phyloP scores from a whole-genome alignment of 2,888 invertebrate species.

The Siphonodentalium dalli region DNA sequence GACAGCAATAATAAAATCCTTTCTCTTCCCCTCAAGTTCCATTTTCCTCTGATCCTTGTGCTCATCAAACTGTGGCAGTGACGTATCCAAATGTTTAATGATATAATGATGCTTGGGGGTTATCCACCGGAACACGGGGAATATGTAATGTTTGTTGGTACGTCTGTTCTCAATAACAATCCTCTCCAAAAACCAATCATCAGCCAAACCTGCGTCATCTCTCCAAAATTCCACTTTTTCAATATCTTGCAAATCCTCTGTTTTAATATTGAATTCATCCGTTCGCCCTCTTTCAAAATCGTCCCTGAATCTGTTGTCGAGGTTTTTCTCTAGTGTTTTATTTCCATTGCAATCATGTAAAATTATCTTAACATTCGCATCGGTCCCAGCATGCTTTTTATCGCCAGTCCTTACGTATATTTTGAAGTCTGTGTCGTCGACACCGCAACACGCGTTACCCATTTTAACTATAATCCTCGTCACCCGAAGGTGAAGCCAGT shows the following conservation, averaged over 20 bases:
- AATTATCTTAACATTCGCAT: slow-evolving; percentile 63
- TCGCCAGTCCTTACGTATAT: slow-evolving; percentile 66
- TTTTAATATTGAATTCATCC: slow-evolving; percentile 52
- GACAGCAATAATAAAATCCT: slow-evolving; percentile 42
- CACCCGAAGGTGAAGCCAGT: no score
- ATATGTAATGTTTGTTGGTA: slow-evolving; percentile 44
- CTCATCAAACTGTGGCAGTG: slow-evolving; percentile 64
- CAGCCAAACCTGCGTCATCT: slow-evolving; percentile 57
- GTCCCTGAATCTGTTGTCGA: slow-evolving; percentile 58
- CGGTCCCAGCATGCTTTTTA: slow-evolving; percentile 62
- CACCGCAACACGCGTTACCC: no score
- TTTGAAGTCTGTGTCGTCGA: slow-evolving; percentile 25
- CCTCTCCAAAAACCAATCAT: slow-evolving; percentile 64
- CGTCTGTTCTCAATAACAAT: slow-evolving; percentile 48
- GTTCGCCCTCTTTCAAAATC: slow-evolving; percentile 62
- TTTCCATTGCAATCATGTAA: slow-evolving; percentile 61
- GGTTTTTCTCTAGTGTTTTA: slow-evolving; percentile 49
- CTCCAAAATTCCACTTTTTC: slow-evolving; percentile 63
- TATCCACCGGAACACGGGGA: slow-evolving; percentile 66
- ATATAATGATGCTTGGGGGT: slow-evolving; percentile 56
- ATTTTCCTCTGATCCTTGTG: slow-evolving; percentile 54
- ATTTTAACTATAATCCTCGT: no score
- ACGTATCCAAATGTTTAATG: slow-evolving; percentile 61
- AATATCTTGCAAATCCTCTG: slow-evolving; percentile 33
- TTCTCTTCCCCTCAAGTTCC: slow-evolving; percentile 60